Evolutionary conservation across 2,797 vertebrate genomes (phyloP), one percentile per base, ranked within the genome.

Genomic region (Fratercula arctica): DNA sequence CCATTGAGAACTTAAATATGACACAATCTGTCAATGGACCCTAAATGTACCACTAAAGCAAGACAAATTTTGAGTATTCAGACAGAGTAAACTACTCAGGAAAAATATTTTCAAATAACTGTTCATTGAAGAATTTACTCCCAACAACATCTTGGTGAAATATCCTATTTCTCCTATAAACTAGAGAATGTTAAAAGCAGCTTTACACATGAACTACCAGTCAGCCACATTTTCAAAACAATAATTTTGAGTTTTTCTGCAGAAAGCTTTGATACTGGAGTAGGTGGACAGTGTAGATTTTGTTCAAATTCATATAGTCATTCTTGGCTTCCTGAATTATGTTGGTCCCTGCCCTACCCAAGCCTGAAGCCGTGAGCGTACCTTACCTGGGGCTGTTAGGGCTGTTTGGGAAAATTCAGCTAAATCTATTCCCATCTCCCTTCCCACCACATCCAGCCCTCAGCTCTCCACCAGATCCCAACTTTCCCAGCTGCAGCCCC

Each of bases 281-380:
- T 1, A 35, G 28, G 5, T 1, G 57, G 57, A 21, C 12, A 7
- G 17, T 1, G 37, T 19, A 11, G 77, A 5, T 61, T 3, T 6
- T 20, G 1, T 18, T 46, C 56, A 35, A 70, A n/a, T 28, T 25
- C 60, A 3, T 0, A 9, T 0, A 13, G 25, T 3, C 79, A 10
- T 26, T 35, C 81, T 10, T 11, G 29, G 59, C 53, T 92, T 53
- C 79, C 48, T 33, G 6, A 29, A 24, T 10, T 24, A 9, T 46
- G 66, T 41, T 0, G 9, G n/a, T 19, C 48, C 70, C 64, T 56
- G 84, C 35, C 21, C 46, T 48, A 48, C 45, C 82, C 63, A 54
- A 7, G 28, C 59, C 64, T 11, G 39, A 6, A 13, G 25, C 81
- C n/a, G 7, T 2, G n/a, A 16, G 4, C 0, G 9, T 3, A 3